Evolutionary conservation across 2,113 vertebrate genomes (phyloP).

Genomic region (Ramphastos sulfuratus): DNA sequence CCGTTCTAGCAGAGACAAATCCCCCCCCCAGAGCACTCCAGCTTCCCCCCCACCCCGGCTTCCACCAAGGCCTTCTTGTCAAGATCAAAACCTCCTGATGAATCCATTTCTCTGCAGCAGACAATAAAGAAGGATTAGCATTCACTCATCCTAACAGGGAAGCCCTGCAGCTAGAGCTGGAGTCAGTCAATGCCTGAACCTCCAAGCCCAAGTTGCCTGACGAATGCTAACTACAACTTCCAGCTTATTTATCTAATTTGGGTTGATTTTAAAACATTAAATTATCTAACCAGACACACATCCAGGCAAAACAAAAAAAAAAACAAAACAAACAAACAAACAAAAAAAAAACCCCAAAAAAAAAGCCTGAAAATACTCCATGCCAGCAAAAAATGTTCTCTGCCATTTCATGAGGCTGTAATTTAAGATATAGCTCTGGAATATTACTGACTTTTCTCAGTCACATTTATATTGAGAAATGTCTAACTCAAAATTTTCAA

Average conservation of each 20-base stretch:
- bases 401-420: background rate
- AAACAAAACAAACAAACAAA: too few relatives aligned
- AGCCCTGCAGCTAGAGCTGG: slow-evolving; percentile 60
- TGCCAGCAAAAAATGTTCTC: background rate
- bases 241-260: slow-evolving; percentile 62
- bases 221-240: slow-evolving; percentile 39
- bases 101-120: slow-evolving; percentile 17
- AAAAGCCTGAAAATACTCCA: background rate
- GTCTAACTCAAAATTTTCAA: background rate
- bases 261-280: slow-evolving; percentile 43
- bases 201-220: slow-evolving; percentile 41
- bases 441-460: slow-evolving; percentile 10
- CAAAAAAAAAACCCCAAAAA: too few relatives aligned
- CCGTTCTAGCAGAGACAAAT: background rate
- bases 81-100: background rate
- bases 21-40: background rate
- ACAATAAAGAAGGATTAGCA: slow-evolving; percentile 47
- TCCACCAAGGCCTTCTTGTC: background rate
- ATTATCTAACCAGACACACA: slow-evolving; percentile 8
- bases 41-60: fast-evolving
- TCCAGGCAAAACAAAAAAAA: background rate
- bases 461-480: slow-evolving; percentile 2
- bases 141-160: slow-evolving; percentile 36
- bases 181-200: background rate
- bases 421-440: background rate